phyloP scores from a whole-genome alignment of 2,113 vertebrate species.

The Oreochromis spilurus region DNA sequence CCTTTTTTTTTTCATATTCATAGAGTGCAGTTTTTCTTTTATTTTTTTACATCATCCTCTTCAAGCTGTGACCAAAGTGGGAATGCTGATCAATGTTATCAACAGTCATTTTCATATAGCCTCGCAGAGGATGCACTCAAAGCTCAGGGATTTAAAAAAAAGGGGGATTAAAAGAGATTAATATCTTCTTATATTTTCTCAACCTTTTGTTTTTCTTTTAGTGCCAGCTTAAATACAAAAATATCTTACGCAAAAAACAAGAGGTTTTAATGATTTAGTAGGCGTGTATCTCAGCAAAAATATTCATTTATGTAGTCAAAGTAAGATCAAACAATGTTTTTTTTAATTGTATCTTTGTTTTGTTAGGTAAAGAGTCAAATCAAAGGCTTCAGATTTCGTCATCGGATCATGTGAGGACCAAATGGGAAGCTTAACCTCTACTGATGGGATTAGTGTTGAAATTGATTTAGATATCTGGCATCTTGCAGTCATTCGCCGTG shows the following conservation, averaged over 20 bases:
- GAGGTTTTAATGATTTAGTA: neutral
- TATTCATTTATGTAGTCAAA: neutral
- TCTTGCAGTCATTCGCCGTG: neutral
- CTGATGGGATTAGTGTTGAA: conserved; percentile 45
- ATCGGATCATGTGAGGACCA: neutral
- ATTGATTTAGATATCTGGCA: conserved; percentile 34
- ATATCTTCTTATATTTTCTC: neutral
- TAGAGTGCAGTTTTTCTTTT: neutral
- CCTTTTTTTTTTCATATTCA: neutral
- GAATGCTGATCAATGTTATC: neutral
- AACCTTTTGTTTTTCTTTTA: neutral
- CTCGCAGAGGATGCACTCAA: neutral
- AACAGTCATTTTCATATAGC: neutral
- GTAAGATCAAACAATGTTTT: neutral
- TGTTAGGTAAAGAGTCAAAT: neutral
- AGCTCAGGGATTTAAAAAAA: neutral
- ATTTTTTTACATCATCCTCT: neutral
- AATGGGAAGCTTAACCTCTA: neutral
- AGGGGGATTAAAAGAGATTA: neutral
- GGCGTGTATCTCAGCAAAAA: neutral
- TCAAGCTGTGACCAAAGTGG: neutral
- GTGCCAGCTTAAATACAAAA: neutral
- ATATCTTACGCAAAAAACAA: neutral
- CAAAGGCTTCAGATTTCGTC: neutral
- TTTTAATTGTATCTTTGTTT: neutral